Evolutionary conservation across 2,797 vertebrate species (phyloP).

Genomic region (Diceros bicornis): DNA sequence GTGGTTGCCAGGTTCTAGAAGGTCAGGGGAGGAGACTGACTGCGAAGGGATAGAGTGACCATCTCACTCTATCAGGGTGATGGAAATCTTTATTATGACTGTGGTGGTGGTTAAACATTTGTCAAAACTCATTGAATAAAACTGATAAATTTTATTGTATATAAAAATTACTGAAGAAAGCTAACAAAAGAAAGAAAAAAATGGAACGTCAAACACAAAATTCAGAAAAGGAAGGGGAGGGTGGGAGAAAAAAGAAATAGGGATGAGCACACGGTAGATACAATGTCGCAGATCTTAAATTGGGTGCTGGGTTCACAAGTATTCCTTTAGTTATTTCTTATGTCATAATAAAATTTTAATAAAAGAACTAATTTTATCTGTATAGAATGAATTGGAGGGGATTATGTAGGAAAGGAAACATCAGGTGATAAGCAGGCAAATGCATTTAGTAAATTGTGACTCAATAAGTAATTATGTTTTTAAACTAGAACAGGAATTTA

Average conservation of each 20-base stretch:
- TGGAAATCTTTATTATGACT: neutral
- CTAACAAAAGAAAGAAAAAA: neutral
- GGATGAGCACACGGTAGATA: neutral
- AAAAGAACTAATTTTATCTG: neutral
- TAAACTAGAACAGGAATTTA: slow-evolving; percentile 14
- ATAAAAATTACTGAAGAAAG: neutral
- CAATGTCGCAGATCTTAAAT: neutral
- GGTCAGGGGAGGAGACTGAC: neutral
- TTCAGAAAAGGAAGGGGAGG: neutral
- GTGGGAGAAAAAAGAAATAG: neutral
- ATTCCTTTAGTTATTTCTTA: neutral
- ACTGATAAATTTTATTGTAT: neutral
- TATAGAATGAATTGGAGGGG: neutral
- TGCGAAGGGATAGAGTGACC: rapidly evolving
- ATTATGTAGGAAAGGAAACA: neutral
- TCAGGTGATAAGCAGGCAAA: neutral
- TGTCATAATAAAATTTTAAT: neutral
- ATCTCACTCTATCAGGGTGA: neutral
- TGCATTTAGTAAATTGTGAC: neutral
- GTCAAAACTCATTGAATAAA: neutral
- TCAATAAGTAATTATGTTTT: neutral
- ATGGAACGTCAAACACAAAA: neutral
- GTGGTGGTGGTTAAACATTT: neutral
- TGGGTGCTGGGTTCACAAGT: neutral
- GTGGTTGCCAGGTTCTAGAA: neutral